These are phyloP conservation scores for Hormaphis cornu DNA, from an alignment of 1,140 invertebrate genomes.

Conservation along the genomic window DNA sequence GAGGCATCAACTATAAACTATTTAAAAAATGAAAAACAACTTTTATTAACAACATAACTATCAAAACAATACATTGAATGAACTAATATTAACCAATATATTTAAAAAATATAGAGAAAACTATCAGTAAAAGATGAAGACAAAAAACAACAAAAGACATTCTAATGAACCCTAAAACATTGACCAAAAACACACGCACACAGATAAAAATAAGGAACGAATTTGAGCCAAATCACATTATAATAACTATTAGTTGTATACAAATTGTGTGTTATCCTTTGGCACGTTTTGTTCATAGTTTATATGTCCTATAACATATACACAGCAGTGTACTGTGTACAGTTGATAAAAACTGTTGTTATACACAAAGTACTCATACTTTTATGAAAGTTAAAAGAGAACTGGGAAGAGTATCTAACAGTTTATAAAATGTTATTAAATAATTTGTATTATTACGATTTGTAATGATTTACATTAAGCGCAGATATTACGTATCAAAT, in stretches of 20 bases:
- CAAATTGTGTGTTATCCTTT: slow-evolving; percentile 27
- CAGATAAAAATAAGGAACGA: slow-evolving; percentile 23
- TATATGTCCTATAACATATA: slow-evolving; percentile 3
- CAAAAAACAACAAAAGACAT: slow-evolving; percentile 8
- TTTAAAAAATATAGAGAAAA: not conserved
- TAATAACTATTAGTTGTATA: slow-evolving; percentile 25
- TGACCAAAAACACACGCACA: slow-evolving; percentile 20
- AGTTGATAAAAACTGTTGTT: not conserved
- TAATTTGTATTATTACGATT: not conserved
- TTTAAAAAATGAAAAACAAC: not conserved
- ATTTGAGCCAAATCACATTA: slow-evolving; percentile 25
- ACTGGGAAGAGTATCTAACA: not conserved
- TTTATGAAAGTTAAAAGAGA: not conserved
- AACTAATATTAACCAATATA: not conserved
- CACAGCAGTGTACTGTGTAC: not conserved
- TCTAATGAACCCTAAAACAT: slow-evolving; percentile 19
- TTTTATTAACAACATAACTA: slow-evolving; percentile 12
- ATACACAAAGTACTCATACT: not conserved
- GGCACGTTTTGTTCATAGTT: slow-evolving; percentile 22
- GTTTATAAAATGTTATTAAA: not conserved
- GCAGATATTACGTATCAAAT: not conserved
- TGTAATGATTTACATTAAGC: not conserved
- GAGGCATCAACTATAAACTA: not conserved
- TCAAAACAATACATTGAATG: slow-evolving; percentile 1
- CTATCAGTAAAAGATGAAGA: not conserved